Conservation (phyloP, 2,888 invertebrate genomes). For the Coecobrya sp. region DNA sequence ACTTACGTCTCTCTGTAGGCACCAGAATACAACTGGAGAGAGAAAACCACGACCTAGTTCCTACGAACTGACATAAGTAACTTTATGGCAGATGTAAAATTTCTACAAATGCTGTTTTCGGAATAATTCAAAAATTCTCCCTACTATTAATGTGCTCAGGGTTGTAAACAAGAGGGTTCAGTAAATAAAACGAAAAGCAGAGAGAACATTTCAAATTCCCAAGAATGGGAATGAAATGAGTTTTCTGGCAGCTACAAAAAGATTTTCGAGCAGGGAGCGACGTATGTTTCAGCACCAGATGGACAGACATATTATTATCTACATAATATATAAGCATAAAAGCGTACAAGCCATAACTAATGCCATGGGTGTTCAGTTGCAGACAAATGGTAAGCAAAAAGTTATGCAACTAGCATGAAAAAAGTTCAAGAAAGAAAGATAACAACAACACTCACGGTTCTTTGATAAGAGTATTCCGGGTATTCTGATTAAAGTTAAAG, state of each 20-base stretch:
- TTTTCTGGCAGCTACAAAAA: neutral
- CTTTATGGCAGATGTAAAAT: constrained; percentile 46
- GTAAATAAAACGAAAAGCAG: neutral
- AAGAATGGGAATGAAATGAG: constrained; percentile 26
- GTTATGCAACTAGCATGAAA: neutral
- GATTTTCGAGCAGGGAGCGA: neutral
- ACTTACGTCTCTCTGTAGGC: neutral
- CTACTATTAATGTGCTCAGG: neutral
- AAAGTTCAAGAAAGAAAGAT: neutral
- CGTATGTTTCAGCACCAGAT: neutral
- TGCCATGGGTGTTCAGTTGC: no score
- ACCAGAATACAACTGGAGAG: neutral
- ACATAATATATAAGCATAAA: neutral
- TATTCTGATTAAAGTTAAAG: constrained; percentile 75
- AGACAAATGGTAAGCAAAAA: neutral
- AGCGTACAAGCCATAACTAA: neutral
- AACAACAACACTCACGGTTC: constrained; percentile 83
- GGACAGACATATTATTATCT: neutral
- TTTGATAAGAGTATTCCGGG: constrained; percentile 78
- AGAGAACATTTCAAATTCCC: neutral
- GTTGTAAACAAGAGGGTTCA: neutral
- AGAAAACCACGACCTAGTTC: constrained; percentile 53
- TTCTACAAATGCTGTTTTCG: constrained; percentile 11
- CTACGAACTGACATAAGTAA: neutral
- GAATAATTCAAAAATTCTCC: constrained; percentile 8